A percentile compares a stretch with the other conserved stretches of the same genome.
phyloP scores from a whole-genome alignment of 2,888 invertebrate genomes.

The Poecilobothrus nobilitatus region DNA sequence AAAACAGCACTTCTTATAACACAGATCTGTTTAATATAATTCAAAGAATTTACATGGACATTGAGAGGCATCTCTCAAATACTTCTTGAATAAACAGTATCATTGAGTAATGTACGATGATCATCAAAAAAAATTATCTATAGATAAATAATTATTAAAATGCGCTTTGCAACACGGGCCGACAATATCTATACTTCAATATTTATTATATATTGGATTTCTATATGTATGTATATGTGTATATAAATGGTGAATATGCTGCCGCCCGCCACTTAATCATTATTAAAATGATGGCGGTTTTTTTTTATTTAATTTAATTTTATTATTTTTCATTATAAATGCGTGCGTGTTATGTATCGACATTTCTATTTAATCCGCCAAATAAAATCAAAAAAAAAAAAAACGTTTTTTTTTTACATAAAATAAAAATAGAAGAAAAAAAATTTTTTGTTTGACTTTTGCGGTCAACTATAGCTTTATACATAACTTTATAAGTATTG shows the following conservation, averaged over 20 bases:
- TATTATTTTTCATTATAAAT: not conserved
- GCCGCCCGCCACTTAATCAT: slow-evolving; percentile 6
- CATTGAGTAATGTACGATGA: not conserved
- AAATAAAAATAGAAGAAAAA: not conserved
- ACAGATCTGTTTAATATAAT: not conserved
- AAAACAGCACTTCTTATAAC: not conserved
- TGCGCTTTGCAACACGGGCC: not conserved
- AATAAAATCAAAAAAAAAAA: not conserved
- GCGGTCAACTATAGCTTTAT: slow-evolving; percentile 3
- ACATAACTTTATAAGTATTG: not conserved
- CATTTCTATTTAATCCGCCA: not conserved
- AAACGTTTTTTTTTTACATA: too few species aligned
- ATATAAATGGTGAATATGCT: not conserved
- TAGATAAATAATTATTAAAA: not conserved
- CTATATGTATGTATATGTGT: not conserved
- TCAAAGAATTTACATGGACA: slow-evolving; percentile 1
- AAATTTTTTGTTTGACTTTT: not conserved
- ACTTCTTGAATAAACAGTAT: not conserved
- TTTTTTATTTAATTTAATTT: not conserved
- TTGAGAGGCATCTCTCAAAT: not conserved
- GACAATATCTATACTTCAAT: not conserved
- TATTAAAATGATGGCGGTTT: slow-evolving; percentile 4
- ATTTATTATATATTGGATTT: not conserved
- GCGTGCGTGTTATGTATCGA: slow-evolving; percentile 6
- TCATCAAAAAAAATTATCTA: not conserved